Evolutionary conservation across 2,888 invertebrate species (phyloP), one percentile per base, ranked within the genome.

Genomic region (Xestia xanthographa): DNA sequence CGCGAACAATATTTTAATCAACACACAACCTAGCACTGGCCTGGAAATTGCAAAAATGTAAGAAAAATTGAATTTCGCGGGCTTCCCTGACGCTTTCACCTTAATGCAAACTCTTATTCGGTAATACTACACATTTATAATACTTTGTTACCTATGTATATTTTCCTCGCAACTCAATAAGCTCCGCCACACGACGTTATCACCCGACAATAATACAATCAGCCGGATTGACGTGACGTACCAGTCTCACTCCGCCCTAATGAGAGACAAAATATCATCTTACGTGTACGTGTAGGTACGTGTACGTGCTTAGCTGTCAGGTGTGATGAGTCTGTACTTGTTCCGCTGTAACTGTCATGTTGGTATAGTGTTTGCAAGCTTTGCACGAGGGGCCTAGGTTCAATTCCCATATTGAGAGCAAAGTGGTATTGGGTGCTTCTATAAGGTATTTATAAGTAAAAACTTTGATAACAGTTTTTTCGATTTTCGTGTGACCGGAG

Each of bases 241-340:
- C 66, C 56, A 53, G 50, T 48, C 58, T 62, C 66, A 50, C 53
- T 53, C 63, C 29, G 38, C 41, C 20, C 4, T 68, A 48, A 71
- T 81, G 53, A 84, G 17, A 63, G 20, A 9, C 34, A 50, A 56
- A 75, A 48, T 72, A 82, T 69, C 62, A 48, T 17, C 41, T 29
- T 26, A 26, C 68, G 68, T 38, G 38, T 60, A 60, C n/a, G 53
- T 29, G 53, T n/a, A n/a, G n/a, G n/a, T 12, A 53, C 53, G n/a
- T 53, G 5, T 77, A 58, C 69, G 62, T 60, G 66, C 66, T 70
- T 34, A 14, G 60, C 34, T 41, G 80, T 17, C 17, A 5, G 17
- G 20, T 58, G 29, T 29, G 56, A 58, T 29, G 48, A 48, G 45
- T 17, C 45, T 45, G 45, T 17, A 5, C 45, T 45, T 45, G 45